Conservation (phyloP, 2,113 vertebrate species). For the Anarhynchus alexandrinus region DNA sequence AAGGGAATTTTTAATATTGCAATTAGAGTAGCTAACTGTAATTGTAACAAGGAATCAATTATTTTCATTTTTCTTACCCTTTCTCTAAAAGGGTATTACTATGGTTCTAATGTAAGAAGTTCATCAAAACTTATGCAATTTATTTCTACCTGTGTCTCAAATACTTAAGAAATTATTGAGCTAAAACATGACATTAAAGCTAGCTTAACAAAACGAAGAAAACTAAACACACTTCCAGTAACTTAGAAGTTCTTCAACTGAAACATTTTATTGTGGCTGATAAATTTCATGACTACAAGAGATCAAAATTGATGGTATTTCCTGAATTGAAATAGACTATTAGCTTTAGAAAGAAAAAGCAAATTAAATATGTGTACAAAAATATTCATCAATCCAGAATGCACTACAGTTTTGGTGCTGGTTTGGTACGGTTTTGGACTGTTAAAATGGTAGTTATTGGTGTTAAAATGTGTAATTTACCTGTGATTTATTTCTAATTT, state of each 20-base stretch:
- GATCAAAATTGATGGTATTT: not conserved
- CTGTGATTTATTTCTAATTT: not conserved
- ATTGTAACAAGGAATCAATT: not conserved
- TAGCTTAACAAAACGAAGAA: not conserved
- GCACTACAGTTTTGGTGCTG: not conserved
- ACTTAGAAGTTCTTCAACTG: not conserved
- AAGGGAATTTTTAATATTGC: not conserved
- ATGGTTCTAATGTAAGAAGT: not conserved
- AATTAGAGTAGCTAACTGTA: not conserved
- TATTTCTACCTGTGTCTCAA: not conserved
- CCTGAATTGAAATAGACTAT: not conserved
- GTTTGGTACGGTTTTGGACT: too few species aligned
- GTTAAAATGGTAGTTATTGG: not conserved
- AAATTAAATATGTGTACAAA: not conserved
- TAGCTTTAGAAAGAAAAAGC: not conserved
- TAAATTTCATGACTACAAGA: not conserved
- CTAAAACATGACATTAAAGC: not conserved
- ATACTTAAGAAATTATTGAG: not conserved
- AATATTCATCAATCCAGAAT: not conserved
- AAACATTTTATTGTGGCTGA: not conserved
- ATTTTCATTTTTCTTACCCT: not conserved
- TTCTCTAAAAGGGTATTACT: not conserved
- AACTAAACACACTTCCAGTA: not conserved
- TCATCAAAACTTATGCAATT: not conserved
- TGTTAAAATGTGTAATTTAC: not conserved